Base-by-base conservation (phyloP, 2,113 vertebrate genomes). In the Hippolais icterina region DNA sequence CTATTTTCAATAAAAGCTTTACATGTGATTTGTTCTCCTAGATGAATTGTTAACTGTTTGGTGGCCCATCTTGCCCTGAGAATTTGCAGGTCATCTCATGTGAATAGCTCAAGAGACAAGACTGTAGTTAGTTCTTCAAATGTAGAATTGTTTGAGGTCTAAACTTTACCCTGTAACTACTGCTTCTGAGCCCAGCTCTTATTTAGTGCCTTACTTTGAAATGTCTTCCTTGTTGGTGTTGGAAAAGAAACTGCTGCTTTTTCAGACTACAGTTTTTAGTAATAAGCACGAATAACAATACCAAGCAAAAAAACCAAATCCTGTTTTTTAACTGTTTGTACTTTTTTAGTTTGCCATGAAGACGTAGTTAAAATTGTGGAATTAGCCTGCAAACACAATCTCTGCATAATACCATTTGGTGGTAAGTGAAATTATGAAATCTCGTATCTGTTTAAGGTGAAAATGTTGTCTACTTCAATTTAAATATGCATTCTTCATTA, bases 361-460 rank as follows among this genome's bases (percentile, higher is more conserved):
- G 99, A 99, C 6, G 99, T 99, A 88, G 98, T 99, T 97, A 99
- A 99, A 98, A 98, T 99, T 94, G 99, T 99, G 97, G 99, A 99
- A 87, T 98, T 99, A 97, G 99, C 99, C 6, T 99, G 98, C 98
- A 99, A 98, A 98, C 98, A 99, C 95, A 98, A 99, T 95, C 97
- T 99, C 96, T 99, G 99, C 98, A 97, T 99, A 97, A 99, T 99
- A 96, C 99, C 99, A 47, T 99, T 98, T 97, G 99, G 99, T 96
- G 99, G 99, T 99, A 98, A 98, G 99, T 97, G 77, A 44, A 59
- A 44, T 96, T 94, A 46, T 15, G 15, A 69, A 90, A 53, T 85
- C 37, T 85, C 37, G 3, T 24, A 18, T 39, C 21, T 78, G 9
- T 74, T 87, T 64, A 68, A 86, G 3, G 3, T 76, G 29, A 53